Base-by-base conservation (phyloP, 2,113 vertebrate genomes). In the Rhizomys pruinosus region DNA sequence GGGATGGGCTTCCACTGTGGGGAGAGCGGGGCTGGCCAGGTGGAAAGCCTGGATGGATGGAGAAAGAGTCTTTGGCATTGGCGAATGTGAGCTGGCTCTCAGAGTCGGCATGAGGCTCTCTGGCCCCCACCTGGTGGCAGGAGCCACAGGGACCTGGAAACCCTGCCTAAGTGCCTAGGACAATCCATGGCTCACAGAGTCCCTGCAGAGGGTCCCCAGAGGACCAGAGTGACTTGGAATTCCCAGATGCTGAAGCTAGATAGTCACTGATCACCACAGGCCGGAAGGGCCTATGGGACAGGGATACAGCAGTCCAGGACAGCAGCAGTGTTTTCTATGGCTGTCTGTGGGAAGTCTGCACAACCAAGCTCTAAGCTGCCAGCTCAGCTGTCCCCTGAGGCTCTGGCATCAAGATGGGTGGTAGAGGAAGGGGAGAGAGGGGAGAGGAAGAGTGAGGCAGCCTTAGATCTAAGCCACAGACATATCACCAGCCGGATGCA, bases 301-400 rank as follows among this genome's bases (percentile, higher is more conserved):
- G 44, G 59, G 59, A 4, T 61, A 61, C 59, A 7, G 16, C 37
- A 25, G 9, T 27, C 73, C 61, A 52, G 42, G 34, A 22, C 7
- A 17, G 74, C 10, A 23, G 16, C 34, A 52, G 61, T 23, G n/a
- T 22, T 66, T 34, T 10, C 4, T 7, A 12, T 0, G 1, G 1
- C 34, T 29, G 59, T n/a, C n/a, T n/a, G 12, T 12, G 44, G 29
- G 20, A 25, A 59, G 34, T 77, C 5, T 39, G 44, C n/a, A 37
- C 42, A 23, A 11, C 47, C 47, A 52, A 52, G 47, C n/a, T n/a
- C n/a, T n/a, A n/a, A 20, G 13, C 73, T 47, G n/a, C 44, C 59
- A 12, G 10, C 10, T 34, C 52, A 47, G 34, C 81, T 34, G 17
- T 66, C 61, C 2, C 39, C 4, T 11, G 63, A 34, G 61, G 29